Evolutionary conservation across 1,140 invertebrate genomes (phyloP), one percentile per base, ranked within the genome.

Genomic region (Nephotettix cincticeps): DNA sequence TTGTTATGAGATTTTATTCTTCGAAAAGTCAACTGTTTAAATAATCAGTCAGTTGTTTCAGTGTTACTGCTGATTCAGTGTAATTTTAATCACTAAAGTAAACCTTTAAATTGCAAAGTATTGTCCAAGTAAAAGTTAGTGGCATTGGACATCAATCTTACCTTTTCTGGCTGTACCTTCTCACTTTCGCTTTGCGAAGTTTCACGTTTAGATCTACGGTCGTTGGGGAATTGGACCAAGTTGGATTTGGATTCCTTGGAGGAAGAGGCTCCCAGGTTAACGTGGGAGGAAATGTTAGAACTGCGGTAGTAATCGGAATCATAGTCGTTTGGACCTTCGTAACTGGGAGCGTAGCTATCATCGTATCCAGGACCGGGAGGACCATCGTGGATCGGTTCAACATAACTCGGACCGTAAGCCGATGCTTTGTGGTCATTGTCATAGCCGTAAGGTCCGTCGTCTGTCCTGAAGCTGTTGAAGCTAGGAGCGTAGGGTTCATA

Each of bases 351-450:
- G 32, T 27, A 61, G 23, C 71, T 67, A n/a, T 54, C 27, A 23
- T 47, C 25, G 43, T 36, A 36, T 14, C 14, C 6, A 23, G 32
- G 29, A 3, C 47, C 47, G 47, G 72, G 75, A 63, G 72, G 78
- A 76, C 36, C n/a, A n/a, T 77, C 71, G 64, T 77, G 76, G 51
- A 77, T 69, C 29, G 78, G 73, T 25, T 79, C 77, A 69, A 28
- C 21, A 21, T 72, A 56, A n/a, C 68, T 23, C 23, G 45, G 32
- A 11, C 51, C 68, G 56, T 61, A 61, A 11, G 56, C 25, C 9
- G 56, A 25, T 6, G 32, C 32, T 67, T 27, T 67, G 63, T 77
- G 68, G 69, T 75, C 69, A 45, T 74, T 73, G 68, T 76, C 71
- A 63, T 32, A 64, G 36, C 56, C 51, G 65, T 68, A 67, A 6